A percentile compares a stretch with the other conserved stretches of the same genome.
These are phyloP conservation scores for Drosophila eugracilis DNA, from an alignment of 1,140 invertebrate species.

Conservation along the genomic window DNA sequence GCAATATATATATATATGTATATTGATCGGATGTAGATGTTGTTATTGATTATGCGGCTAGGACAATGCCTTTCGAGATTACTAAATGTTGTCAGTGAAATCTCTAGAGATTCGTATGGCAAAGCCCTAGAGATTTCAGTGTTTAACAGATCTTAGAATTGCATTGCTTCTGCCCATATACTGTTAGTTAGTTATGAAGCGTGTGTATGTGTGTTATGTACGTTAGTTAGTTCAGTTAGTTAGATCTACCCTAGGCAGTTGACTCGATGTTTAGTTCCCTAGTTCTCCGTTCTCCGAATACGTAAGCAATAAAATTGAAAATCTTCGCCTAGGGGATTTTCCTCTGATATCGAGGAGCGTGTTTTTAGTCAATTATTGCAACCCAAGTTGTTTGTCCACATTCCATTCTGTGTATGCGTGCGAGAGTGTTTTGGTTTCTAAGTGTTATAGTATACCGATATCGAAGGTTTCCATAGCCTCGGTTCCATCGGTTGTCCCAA, in stretches of 20 bases:
- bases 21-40: conserved; percentile 26
- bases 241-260: conserved; percentile 43
- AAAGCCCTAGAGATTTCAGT: background rate
- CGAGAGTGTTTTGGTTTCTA: conserved; percentile 13
- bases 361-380: conserved; percentile 46
- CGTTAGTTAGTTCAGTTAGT: conserved; percentile 52
- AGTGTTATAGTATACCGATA: conserved; percentile 1
- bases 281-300: conserved; percentile 46
- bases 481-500: conserved; percentile 16
- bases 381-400: conserved; percentile 40
- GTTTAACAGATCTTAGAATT: background rate
- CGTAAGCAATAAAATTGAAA: conserved; percentile 58
- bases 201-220: conserved; percentile 41
- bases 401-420: conserved; percentile 42
- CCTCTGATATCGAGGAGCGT: conserved; percentile 5
- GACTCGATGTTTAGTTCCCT: conserved; percentile 32
- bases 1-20: too few relatives aligned
- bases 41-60: conserved; percentile 34
- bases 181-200: conserved; percentile 37
- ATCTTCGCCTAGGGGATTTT: background rate
- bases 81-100: background rate
- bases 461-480: conserved; percentile 14
- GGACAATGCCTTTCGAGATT: background rate
- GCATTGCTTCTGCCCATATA: conserved; percentile 5
- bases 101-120: background rate